These are phyloP conservation scores for Phalacrocorax aristotelis DNA, from an alignment of 2,113 vertebrate species.

Conservation along the genomic window DNA sequence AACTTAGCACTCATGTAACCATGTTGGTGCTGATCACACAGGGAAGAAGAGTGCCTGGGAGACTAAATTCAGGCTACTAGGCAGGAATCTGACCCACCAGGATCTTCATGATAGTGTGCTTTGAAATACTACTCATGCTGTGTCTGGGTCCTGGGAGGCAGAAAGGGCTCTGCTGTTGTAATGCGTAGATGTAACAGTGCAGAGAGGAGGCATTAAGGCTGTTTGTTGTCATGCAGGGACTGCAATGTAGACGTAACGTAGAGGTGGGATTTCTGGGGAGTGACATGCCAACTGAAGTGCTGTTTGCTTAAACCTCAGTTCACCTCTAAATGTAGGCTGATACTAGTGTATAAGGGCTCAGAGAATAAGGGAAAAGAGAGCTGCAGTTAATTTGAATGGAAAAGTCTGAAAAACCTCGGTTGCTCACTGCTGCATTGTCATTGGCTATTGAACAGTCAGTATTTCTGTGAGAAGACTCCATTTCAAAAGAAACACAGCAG, in stretches of 20 bases:
- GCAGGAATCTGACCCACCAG: background rate
- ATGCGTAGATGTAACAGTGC: no score
- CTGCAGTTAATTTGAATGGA: background rate
- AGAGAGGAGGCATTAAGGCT: background rate
- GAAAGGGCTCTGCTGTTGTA: background rate
- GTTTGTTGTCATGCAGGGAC: background rate
- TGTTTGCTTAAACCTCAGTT: background rate
- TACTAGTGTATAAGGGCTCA: background rate
- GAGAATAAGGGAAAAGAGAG: background rate
- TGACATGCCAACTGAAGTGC: background rate
- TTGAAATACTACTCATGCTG: background rate
- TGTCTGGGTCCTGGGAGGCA: background rate
- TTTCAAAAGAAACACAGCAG: background rate
- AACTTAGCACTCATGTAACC: background rate
- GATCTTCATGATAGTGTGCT: background rate
- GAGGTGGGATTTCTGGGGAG: background rate
- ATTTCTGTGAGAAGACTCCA: background rate
- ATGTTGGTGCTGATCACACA: background rate
- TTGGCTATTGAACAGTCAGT: background rate
- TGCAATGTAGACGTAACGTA: background rate
- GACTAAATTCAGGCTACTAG: background rate
- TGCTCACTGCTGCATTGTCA: background rate
- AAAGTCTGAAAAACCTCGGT: background rate
- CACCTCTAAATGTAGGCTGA: background rate
- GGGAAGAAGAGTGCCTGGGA: background rate